Base-by-base conservation (phyloP, 2,888 invertebrate species). In the Eupithecia abbreviata region DNA sequence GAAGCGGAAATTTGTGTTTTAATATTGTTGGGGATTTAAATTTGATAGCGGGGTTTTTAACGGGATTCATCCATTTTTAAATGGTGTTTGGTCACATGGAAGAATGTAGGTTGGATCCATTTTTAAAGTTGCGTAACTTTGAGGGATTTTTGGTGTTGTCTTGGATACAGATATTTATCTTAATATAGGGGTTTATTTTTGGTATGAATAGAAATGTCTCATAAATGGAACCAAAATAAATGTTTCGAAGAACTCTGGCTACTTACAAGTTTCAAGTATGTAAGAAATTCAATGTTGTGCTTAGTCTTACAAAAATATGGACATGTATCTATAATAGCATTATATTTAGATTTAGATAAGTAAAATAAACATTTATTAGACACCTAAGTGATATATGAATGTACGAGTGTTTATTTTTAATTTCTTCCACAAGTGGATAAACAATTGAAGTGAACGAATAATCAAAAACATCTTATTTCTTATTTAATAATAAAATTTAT, bases 1-100 rank as follows among this genome's bases (percentile, higher is more conserved):
- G 67, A 76, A 71, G 68, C 49, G 75, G 80, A 79, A 73, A 79
- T 81, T 76, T 76, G 74, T 75, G 71, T 77, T 77, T 80, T 78
- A 81, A 79, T 74, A 75, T 68, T 45, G 62, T 77, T 76, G 76
- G 69, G 43, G 65, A 49, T 77, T 76, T 72, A 77, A 72, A 73
- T 67, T 71, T 47, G 9, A 68, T 71, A 66, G 68, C 42, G 66
- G 62, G 13, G 66, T 51, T 41, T 55, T 71, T 72, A 42, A 70
- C 4, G 3, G 18, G 68, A 72, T 69, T 41, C 15, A 74, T 72
- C 41, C 13, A 58, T 68, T 71, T 77, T 55, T 74, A 77, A 66
- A 62, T 41, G 51, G 30, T 62, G 30, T 62, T 62, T 62, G 30
- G 62, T 30, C 62, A 62, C 62, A 62, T 30, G 62, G 12, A 30